These are phyloP conservation scores for Onychomys leucogaster DNA, from an alignment of 2,797 vertebrate species.

Conservation along the genomic window DNA sequence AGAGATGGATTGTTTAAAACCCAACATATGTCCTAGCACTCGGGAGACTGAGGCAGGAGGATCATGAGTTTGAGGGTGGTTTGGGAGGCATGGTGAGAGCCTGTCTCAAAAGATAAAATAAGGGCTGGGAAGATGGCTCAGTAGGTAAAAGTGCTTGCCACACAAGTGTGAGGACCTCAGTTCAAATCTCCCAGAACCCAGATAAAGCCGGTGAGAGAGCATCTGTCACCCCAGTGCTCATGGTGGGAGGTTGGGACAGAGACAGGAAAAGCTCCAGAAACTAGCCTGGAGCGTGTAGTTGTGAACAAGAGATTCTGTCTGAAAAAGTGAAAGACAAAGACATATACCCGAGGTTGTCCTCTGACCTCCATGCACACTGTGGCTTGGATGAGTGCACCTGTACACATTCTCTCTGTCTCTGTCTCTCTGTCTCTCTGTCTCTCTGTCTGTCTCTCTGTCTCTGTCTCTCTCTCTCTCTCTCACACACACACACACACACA, in stretches of 20 bases:
- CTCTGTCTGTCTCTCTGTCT: too few species aligned
- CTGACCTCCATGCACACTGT: not conserved
- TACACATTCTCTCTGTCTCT: too few species aligned
- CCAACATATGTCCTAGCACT: not conserved
- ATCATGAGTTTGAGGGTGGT: not conserved
- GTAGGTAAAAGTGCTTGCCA: not conserved
- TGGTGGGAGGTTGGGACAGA: not conserved
- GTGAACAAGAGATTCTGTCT: not conserved
- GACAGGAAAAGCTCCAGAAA: not conserved
- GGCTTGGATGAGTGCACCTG: not conserved
- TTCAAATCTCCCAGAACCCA: not conserved
- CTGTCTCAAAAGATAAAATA: not conserved
- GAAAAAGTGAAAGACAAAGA: not conserved
- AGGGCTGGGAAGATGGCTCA: not conserved
- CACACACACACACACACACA: not conserved
- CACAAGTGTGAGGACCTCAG: not conserved
- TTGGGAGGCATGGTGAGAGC: not conserved
- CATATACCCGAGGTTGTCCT: not conserved
- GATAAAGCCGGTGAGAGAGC: not conserved
- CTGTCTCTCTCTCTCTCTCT: too few species aligned
- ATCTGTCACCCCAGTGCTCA: not conserved
- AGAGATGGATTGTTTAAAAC: slow-evolving; percentile 44
- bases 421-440: too few species aligned
- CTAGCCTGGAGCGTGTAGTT: not conserved
- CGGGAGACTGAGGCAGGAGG: not conserved